phyloP scores from a whole-genome alignment of 2,113 vertebrate genomes.

The Acanthochromis polyacanthus region DNA sequence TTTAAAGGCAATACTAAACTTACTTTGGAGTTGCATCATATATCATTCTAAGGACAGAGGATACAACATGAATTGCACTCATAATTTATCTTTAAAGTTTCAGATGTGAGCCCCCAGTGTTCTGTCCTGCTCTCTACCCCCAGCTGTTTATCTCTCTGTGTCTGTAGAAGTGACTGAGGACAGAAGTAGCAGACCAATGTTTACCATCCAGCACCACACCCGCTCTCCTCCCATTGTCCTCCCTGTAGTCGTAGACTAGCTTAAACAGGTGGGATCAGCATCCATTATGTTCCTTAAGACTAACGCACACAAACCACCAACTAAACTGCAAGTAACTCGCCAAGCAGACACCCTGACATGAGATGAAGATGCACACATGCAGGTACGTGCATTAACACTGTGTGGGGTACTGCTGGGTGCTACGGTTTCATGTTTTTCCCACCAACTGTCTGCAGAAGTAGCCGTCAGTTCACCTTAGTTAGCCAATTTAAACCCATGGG shows the following conservation, averaged over 20 bases:
- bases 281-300: constrained; percentile 72
- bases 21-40: too few relatives aligned
- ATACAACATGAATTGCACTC: too few relatives aligned
- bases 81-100: too few relatives aligned
- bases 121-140: neutral
- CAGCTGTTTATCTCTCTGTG: neutral
- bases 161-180: constrained; percentile 29
- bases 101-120: neutral
- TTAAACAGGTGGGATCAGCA: constrained; percentile 73
- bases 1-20: neutral
- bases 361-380: constrained; percentile 7
- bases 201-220: constrained; percentile 65
- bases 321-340: constrained; percentile 30
- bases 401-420: neutral
- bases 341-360: constrained; percentile 45
- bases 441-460: neutral
- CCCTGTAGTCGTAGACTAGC: constrained; percentile 37
- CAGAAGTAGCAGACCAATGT: constrained; percentile 25
- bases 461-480: too few relatives aligned
- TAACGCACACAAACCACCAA: constrained; percentile 51
- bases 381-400: neutral
- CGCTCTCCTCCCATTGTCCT: constrained; percentile 58
- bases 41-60: neutral
- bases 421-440: neutral
- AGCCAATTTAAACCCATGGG: too few relatives aligned